Conservation (phyloP, 2,797 vertebrate species). For the Acomys russatus region DNA sequence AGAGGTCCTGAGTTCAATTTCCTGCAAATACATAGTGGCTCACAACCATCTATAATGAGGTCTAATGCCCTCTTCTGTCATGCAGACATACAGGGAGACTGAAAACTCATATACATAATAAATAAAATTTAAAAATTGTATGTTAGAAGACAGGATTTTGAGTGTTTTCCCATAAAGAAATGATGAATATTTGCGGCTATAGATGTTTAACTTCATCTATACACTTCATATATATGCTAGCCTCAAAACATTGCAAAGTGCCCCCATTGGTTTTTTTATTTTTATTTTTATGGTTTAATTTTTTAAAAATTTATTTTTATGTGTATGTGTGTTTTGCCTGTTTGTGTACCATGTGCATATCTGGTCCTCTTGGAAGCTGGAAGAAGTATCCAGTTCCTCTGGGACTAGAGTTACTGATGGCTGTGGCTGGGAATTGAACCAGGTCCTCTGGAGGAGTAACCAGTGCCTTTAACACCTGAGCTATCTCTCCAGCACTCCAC, state of each 20-base stretch:
- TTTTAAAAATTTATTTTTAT: background rate
- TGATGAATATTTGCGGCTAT: background rate
- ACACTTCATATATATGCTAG: background rate
- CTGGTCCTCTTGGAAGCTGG: background rate
- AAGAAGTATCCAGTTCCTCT: background rate
- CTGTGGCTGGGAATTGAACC: background rate
- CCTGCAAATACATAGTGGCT: background rate
- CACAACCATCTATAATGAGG: background rate
- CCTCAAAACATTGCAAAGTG: background rate
- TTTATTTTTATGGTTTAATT: background rate
- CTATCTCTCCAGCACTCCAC: background rate
- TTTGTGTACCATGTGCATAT: background rate
- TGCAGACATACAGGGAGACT: background rate
- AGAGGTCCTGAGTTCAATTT: background rate
- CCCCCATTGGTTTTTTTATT: background rate
- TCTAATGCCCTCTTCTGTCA: background rate
- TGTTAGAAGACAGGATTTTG: background rate
- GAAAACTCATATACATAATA: background rate
- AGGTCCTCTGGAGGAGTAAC: background rate
- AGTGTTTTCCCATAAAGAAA: slow-evolving; percentile 7
- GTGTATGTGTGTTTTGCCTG: background rate
- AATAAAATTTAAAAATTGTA: slow-evolving; percentile 2
- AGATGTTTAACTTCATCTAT: background rate
- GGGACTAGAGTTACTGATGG: background rate
- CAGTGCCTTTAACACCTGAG: background rate